Evolutionary conservation across 1,140 invertebrate genomes (phyloP), one percentile per base, ranked within the genome.

Genomic region (Drosophila truncata): DNA sequence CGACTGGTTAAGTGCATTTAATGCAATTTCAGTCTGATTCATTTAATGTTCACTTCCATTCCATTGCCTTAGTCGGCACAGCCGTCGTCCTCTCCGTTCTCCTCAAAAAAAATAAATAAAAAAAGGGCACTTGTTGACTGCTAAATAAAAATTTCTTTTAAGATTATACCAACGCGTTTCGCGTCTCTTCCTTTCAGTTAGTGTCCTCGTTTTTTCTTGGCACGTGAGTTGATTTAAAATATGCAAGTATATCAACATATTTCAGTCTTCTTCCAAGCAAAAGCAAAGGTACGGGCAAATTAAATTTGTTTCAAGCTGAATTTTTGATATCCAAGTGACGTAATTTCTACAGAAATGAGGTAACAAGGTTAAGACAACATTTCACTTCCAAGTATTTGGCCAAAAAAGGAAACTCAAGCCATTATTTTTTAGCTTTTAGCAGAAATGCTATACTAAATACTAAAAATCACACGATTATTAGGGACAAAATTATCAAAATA

Each of bases 251-350:
- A 14, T 35, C 55, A 25, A 57, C 42, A 29, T 60, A 46, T 49
- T 59, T 71, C 29, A 71, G 69, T 49, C 66, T 29, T 72, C 9
- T 31, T 71, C 29, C 42, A 39, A 23, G 33, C 33, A 23, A 70
- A 82, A 82, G 69, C 74, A 78, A 82, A 82, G 61, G 41, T 23
- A 67, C 42, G 58, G 35, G 27, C 35, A 82, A 82, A 78, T 74
- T 73, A 49, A 59, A 83, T 83, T 79, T 49, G 44, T 49, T n/a
- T 6, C 10, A 7, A 71, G 16, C 57, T 47, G 62, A 55, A 81
- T 72, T 59, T 71, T 72, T 72, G 66, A 82, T 46, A 33, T 16
- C 31, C 49, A 20, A 50, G 47, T 31, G 23, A 63, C 60, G 39
- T 31, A 44, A 50, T 54, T 33, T 35, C 5, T 7, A 0, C 47